Evolutionary conservation across 2,797 vertebrate species (phyloP), one percentile per base, ranked within the genome.

Genomic region (Sphaeramia orbicularis): DNA sequence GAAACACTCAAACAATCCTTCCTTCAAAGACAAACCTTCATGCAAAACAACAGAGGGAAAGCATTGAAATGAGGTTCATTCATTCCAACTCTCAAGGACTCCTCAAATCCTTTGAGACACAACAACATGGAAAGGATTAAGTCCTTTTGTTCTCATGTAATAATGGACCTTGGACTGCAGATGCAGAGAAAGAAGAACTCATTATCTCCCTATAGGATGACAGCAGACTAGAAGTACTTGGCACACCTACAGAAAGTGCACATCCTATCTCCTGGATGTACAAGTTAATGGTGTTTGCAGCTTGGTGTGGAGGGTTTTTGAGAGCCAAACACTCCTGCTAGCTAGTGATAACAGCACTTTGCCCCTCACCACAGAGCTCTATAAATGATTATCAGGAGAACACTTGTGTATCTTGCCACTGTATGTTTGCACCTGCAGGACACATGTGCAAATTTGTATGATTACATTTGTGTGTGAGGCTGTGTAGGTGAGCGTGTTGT

Each of bases 291-390:
- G 88, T 56, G 73, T 87, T 83, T 70, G 76, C 74, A 69, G 63
- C 63, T 71, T 68, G 58, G 47, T 48, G 69, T 80, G 82, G 75
- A 85, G 75, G 65, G 81, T 58, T 88, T 86, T 78, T 51, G 66
- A 87, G 80, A 74, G 70, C 55, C 2, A 14, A 84, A 78, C 78
- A 77, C 72, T 78, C 81, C 88, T 88, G 91, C 74, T 62, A 24
- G 65, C 56, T 19, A 44, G 70, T 10, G 90, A 93, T 92, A 92
- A 90, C 84, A 70, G 71, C 82, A 87, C 82, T 90, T 83, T 87
- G 77, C 74, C 76, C 70, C 52, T 76, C 61, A 32, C 73, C 60
- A 69, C 65, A 14, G 0, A 43, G 68, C 72, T 73, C 86, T 80
- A 80, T 79, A 83, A 86, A 88, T 76, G 76, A 86, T 85, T 90